Percentiles rank a stretch among this genome's conserved stretches.
Conservation (phyloP, 2,888 invertebrate genomes). For the Idaea straminata region DNA sequence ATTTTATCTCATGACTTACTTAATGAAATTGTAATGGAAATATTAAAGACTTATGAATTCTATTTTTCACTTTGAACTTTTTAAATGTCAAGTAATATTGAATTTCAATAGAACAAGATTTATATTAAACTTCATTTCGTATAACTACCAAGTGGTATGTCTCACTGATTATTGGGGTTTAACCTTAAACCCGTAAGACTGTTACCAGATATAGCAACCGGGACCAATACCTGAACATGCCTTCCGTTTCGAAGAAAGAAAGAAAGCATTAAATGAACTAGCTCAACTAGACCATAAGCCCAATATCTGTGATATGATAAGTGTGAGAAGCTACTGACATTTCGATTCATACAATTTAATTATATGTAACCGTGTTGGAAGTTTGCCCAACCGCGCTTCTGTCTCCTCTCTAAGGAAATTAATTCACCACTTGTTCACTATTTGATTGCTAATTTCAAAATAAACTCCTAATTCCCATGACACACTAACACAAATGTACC, state of each 20-base stretch:
- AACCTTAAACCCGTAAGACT: too few relatives aligned
- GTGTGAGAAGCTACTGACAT: slow-evolving; percentile 49
- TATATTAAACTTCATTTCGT: not conserved
- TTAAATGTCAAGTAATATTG: not conserved
- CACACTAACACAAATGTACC: slow-evolving; percentile 42
- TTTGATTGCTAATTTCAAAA: slow-evolving; percentile 17
- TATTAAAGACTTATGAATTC: not conserved
- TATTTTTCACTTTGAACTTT: not conserved
- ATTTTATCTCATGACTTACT: not conserved
- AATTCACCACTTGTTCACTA: slow-evolving; percentile 15
- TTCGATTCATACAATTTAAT: slow-evolving; percentile 45
- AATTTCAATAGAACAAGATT: not conserved
- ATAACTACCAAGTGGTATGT: too few relatives aligned
- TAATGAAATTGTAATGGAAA: not conserved
- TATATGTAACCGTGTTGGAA: slow-evolving; percentile 26
- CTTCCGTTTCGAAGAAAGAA: too few relatives aligned
- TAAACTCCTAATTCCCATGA: slow-evolving; percentile 40
- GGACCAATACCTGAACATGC: too few relatives aligned
- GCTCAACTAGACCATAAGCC: not conserved
- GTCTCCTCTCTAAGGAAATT: slow-evolving; percentile 19
- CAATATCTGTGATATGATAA: slow-evolving; percentile 6
- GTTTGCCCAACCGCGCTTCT: slow-evolving; percentile 29
- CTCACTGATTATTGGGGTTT: too few relatives aligned
- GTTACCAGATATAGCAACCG: too few relatives aligned
- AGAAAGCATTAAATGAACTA: too few relatives aligned